A percentile compares a stretch with the other conserved stretches of the same genome.
Evolutionary conservation across 2,888 invertebrate species (phyloP).

Genomic region (Drosophila melanosoma): DNA sequence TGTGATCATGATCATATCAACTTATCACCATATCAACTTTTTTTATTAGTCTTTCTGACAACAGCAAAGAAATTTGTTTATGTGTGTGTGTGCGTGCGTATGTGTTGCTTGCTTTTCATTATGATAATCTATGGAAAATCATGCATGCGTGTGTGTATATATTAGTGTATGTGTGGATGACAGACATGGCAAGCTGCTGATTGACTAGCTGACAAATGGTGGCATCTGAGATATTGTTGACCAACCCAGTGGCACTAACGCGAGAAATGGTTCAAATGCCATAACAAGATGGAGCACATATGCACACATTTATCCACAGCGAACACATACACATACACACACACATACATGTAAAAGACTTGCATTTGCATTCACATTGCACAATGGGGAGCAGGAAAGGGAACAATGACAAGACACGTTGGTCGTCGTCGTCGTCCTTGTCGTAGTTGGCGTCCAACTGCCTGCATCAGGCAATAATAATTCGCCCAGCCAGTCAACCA

Average conservation of each 20-base stretch:
- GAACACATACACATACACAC: conserved; percentile 4
- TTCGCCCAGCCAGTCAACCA: conserved; percentile 48
- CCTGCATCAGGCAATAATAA: conserved; percentile 76
- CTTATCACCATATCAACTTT: not conserved
- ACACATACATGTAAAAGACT: conserved; percentile 18
- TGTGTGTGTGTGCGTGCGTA: not conserved
- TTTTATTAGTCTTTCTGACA: not conserved
- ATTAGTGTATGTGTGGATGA: not conserved
- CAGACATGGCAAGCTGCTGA: conserved; percentile 39
- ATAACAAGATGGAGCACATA: conserved; percentile 67
- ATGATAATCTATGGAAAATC: conserved; percentile 12
- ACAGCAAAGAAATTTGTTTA: not conserved
- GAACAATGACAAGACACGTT: conserved; percentile 56
- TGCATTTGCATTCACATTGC: conserved; percentile 55
- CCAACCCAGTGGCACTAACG: conserved; percentile 35
- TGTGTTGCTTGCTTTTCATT: not conserved
- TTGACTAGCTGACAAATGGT: conserved; percentile 71
- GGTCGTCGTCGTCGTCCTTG: conserved; percentile 13
- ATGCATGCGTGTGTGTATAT: conserved; percentile 4
- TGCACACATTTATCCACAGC: conserved; percentile 35
- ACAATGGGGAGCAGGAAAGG: conserved; percentile 43
- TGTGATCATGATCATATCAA: not conserved
- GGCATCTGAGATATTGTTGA: conserved; percentile 29
- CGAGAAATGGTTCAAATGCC: conserved; percentile 71
- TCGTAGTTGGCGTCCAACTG: conserved; percentile 48